These are phyloP conservation scores for Pseudocheirus occidentalis DNA, from an alignment of 2,797 vertebrate genomes.

Conservation along the genomic window DNA sequence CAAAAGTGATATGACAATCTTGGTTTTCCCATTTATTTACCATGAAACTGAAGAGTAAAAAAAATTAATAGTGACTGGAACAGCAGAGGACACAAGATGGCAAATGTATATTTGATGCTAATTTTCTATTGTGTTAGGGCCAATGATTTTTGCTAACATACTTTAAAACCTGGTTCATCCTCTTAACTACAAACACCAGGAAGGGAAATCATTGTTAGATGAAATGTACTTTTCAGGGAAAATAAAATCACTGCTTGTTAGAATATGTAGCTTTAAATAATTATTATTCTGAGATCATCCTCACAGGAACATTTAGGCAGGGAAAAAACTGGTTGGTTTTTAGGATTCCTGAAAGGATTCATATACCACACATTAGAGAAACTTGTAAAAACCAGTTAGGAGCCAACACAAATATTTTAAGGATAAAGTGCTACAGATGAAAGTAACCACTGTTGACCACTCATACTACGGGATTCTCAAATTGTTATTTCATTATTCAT, in stretches of 20 bases:
- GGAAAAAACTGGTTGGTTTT: not conserved
- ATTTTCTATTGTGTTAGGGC: slow-evolving; percentile 60
- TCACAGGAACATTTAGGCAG: slow-evolving; percentile 23
- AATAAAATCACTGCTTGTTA: slow-evolving; percentile 17
- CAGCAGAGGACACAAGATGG: slow-evolving; percentile 39
- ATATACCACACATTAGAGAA: not conserved
- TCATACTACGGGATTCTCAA: slow-evolving; percentile 50
- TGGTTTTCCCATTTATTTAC: slow-evolving; percentile 47
- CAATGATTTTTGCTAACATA: slow-evolving; percentile 59
- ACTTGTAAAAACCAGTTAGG: slow-evolving; percentile 18
- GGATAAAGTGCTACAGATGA: not conserved
- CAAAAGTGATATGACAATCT: not conserved
- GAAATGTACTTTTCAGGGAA: slow-evolving; percentile 46
- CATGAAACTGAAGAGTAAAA: slow-evolving; percentile 42
- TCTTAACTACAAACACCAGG: slow-evolving; percentile 34
- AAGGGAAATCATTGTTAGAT: slow-evolving; percentile 19
- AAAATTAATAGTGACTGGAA: slow-evolving; percentile 25
- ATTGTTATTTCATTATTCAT: slow-evolving; percentile 51
- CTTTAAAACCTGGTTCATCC: slow-evolving; percentile 63
- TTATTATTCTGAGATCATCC: slow-evolving; percentile 51
- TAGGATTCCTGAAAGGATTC: not conserved
- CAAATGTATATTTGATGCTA: slow-evolving; percentile 67
- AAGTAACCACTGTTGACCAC: slow-evolving; percentile 45
- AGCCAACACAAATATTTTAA: slow-evolving; percentile 25
- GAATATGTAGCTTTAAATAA: slow-evolving; percentile 42